A percentile compares a stretch with the other conserved stretches of the same genome.
phyloP scores from a whole-genome alignment of 2,888 invertebrate genomes.

The Neocrepidodera transversa region DNA sequence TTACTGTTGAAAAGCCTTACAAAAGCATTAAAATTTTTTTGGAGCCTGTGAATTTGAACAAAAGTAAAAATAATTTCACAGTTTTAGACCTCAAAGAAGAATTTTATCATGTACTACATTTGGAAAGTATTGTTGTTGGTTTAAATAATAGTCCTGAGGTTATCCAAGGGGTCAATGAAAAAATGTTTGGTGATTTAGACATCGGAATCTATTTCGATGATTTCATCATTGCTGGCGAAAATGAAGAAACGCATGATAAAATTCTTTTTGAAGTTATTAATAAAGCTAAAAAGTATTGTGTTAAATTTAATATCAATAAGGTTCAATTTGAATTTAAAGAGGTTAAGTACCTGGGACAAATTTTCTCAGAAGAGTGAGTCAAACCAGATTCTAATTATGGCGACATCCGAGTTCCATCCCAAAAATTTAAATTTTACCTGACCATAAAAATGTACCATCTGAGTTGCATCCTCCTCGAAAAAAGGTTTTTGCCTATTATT shows the following conservation, averaged over 20 bases:
- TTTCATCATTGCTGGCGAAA: slow-evolving; percentile 40
- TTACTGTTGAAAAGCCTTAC: slow-evolving; percentile 32
- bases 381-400: slow-evolving; percentile 15
- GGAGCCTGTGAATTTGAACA: slow-evolving; percentile 33
- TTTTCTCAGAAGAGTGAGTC: slow-evolving; percentile 8
- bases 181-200: slow-evolving; percentile 43
- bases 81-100: slow-evolving; percentile 42
- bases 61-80: slow-evolving; percentile 39
- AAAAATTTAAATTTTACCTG: too few species aligned
- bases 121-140: slow-evolving; percentile 42
- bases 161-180: slow-evolving; percentile 41
- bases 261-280: slow-evolving; percentile 38
- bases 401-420: too few species aligned
- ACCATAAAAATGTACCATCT: too few species aligned
- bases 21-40: slow-evolving; percentile 28
- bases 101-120: slow-evolving; percentile 44
- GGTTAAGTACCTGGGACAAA: slow-evolving; percentile 2
- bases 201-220: slow-evolving; percentile 43
- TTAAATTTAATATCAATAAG: slow-evolving; percentile 13
- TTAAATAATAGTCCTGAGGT: slow-evolving; percentile 42
- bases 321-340: slow-evolving; percentile 6
- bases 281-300: slow-evolving; percentile 33
- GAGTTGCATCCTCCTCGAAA: too few species aligned
- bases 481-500: too few species aligned
- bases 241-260: slow-evolving; percentile 38